Base-by-base conservation (phyloP, 2,797 vertebrate species). In the Pseudochirops corinnae region DNA sequence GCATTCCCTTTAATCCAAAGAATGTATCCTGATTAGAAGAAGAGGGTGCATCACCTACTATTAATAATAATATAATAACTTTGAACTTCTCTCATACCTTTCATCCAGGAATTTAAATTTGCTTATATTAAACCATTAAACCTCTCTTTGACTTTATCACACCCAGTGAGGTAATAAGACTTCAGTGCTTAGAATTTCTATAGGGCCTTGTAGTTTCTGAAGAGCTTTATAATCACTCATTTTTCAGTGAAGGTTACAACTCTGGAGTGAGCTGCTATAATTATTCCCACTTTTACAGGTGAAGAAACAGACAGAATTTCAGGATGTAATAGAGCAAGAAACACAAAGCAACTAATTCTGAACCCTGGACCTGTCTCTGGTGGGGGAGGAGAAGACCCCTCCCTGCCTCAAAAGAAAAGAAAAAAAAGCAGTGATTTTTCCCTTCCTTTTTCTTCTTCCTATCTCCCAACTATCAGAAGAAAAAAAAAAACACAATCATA, bases 31-130 rank as follows among this genome's bases (percentile, higher is more conserved):
- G 96, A 96, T 96, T 95, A 97, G 95, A 96, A 92, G 94, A 95
- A 26, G 92, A 93, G 62, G 31, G 55, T n/a, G 62, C 3, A 67
- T 67, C 91, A 93, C 94, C 93, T 95, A 97, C 96, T 95, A 96
- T 97, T 96, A 97, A 82, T 96, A 97, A 96, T 56, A 95, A 97
- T 96, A 97, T 96, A 96, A 95, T 95, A 93, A 74, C 94, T 96
- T 97, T 97, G 93, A 97, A 97, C 93, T 94, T 96, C 91, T 94
- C 94, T 92, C 94, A 53, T 18, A 39, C 31, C 74, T 96, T 97
- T 97, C 95, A 96, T 95, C 92, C 90, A 90, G 56, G 74, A 95
- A 97, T 97, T 97, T 96, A 92, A 94, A 94, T 95, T 96, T 93
- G 62, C 94, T 93, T 93, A 92, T 16, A 93, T 93, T 95, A 93